These are phyloP conservation scores for Lanistes nyassanus DNA, from an alignment of 1,140 invertebrate genomes.

Conservation along the genomic window DNA sequence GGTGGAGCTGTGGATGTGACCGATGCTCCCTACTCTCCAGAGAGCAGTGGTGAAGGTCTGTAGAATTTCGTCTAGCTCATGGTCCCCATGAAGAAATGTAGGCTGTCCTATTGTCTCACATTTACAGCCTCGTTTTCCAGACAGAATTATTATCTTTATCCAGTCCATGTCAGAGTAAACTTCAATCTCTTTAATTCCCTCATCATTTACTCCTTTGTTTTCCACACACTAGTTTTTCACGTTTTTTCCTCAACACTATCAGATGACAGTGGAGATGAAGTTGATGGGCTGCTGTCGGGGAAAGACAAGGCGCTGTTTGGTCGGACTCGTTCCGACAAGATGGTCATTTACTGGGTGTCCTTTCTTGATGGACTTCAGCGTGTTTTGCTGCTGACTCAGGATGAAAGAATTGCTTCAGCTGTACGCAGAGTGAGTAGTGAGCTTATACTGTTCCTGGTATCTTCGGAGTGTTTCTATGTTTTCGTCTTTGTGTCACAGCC, in stretches of 20 bases:
- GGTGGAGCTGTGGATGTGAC: conserved; percentile 31
- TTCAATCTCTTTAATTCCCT: background rate
- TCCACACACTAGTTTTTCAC: background rate
- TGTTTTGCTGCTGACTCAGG: conserved; percentile 83
- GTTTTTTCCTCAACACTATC: conserved; percentile 13
- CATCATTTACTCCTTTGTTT: background rate
- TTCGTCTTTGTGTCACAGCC: too few relatives aligned
- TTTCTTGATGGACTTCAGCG: conserved; percentile 81
- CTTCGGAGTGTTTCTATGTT: background rate
- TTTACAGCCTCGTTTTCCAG: too few relatives aligned
- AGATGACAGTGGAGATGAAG: conserved; percentile 66
- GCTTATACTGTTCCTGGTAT: background rate
- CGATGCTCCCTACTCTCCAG: conserved; percentile 30
- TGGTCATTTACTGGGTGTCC: conserved; percentile 85
- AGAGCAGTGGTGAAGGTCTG: conserved; percentile 56
- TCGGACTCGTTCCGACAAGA: conserved; percentile 69
- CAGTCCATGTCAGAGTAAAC: background rate
- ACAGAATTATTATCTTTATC: too few relatives aligned
- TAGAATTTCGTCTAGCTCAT: background rate
- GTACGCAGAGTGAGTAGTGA: conserved; percentile 66
- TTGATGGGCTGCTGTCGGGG: conserved; percentile 42
- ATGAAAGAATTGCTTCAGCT: conserved; percentile 78
- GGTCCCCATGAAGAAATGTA: too few relatives aligned
- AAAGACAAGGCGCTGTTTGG: conserved; percentile 40
- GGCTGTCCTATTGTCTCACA: too few relatives aligned